A percentile compares a stretch with the other conserved stretches of the same genome.
phyloP scores from a whole-genome alignment of 2,113 vertebrate genomes.

The Psittacula cyanocephala region DNA sequence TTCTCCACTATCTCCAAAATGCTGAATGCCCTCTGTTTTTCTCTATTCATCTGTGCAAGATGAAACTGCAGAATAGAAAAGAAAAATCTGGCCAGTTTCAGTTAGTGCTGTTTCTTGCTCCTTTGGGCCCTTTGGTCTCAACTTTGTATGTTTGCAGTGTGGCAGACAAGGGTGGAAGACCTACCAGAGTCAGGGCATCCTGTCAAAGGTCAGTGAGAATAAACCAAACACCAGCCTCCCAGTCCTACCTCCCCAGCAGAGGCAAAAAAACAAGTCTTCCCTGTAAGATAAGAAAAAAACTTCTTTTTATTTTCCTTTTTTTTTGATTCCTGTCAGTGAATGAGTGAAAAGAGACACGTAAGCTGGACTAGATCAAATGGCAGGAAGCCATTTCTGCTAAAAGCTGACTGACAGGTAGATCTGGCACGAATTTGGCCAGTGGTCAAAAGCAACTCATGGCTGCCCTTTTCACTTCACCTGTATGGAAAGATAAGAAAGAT shows the following conservation, averaged over 20 bases:
- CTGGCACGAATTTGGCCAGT: background rate
- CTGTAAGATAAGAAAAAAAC: background rate
- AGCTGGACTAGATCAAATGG: background rate
- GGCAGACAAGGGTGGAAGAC: background rate
- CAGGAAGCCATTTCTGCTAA: slow-evolving; percentile 4
- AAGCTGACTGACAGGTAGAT: background rate
- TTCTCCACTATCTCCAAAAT: background rate
- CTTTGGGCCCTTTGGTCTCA: background rate
- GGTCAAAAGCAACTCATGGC: background rate
- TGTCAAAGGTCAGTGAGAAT: background rate
- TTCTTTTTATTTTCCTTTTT: background rate
- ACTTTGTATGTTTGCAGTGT: background rate
- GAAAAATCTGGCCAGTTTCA: background rate
- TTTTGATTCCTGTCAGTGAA: background rate
- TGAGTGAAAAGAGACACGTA: background rate
- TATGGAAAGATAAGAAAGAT: slow-evolving; percentile 22
- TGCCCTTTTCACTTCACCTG: background rate
- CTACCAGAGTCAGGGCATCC: background rate
- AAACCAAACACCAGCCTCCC: background rate
- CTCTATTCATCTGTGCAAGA: background rate
- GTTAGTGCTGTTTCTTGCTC: background rate
- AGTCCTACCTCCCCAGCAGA: background rate
- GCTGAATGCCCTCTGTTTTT: background rate
- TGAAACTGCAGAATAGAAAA: background rate
- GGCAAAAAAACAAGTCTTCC: background rate